Evolutionary conservation across 2,888 invertebrate genomes (phyloP).

Genomic region (Smittia aterrima): DNA sequence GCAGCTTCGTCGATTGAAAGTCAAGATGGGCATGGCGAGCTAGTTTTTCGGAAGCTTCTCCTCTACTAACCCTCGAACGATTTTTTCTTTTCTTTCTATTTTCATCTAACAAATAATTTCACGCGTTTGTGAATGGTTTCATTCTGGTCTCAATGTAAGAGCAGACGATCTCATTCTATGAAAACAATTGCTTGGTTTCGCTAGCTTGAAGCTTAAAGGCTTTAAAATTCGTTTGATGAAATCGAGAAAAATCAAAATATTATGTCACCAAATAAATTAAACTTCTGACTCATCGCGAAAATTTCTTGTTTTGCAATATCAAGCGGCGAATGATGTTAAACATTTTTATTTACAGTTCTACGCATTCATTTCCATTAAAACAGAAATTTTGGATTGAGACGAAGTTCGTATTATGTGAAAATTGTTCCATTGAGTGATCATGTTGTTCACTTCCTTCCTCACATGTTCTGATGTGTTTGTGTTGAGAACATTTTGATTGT

Average conservation of each 20-base stretch:
- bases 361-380: no score
- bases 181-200: no score
- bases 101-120: neutral
- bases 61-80: neutral
- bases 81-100: neutral
- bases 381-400: neutral
- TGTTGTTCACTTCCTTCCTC: slow-evolving; percentile 22
- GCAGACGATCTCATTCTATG: no score
- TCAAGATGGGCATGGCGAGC: neutral
- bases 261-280: no score
- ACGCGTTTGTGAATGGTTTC: neutral
- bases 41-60: neutral
- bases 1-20: no score
- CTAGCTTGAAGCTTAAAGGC: no score
- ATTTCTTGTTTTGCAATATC: no score
- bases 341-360: no score
- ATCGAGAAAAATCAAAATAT: no score
- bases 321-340: no score
- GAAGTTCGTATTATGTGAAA: neutral
- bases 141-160: neutral
- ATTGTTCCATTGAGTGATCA: slow-evolving; percentile 24
- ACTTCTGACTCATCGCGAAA: no score
- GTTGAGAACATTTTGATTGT: neutral
- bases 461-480: neutral
- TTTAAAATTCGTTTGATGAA: no score